Conservation (phyloP, 2,113 vertebrate genomes). For the Pluvianellus socialis region DNA sequence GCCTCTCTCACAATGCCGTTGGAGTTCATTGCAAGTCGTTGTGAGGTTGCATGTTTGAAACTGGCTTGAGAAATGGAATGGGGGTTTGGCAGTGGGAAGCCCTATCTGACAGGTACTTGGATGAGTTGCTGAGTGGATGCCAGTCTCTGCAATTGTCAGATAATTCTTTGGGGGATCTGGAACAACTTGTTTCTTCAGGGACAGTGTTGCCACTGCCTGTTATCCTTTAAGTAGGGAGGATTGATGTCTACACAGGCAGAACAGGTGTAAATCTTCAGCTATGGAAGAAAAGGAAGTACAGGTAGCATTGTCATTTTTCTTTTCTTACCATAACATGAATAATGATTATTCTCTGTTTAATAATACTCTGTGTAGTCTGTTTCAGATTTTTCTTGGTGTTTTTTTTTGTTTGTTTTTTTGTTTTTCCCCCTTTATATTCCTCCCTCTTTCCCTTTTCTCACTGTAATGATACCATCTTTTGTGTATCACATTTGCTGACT, state of each 20-base stretch:
- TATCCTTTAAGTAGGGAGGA: neutral
- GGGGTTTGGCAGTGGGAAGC: neutral
- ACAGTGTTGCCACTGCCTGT: neutral
- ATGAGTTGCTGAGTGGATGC: neutral
- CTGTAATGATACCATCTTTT: neutral
- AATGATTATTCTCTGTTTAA: neutral
- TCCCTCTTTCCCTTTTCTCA: neutral
- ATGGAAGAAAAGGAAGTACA: neutral
- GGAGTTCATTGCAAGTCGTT: neutral
- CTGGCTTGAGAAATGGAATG: neutral
- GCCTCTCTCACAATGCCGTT: neutral
- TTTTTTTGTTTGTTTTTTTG: too few species aligned
- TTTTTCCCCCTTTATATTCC: fast-evolving
- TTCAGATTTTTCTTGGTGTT: neutral
- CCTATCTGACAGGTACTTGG: neutral
- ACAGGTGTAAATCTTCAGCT: neutral
- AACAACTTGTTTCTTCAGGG: neutral
- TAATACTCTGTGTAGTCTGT: neutral
- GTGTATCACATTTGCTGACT: neutral
- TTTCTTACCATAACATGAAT: neutral
- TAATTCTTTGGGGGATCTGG: neutral
- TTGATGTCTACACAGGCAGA: neutral
- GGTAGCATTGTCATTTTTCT: neutral
- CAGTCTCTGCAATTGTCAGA: neutral
- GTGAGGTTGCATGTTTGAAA: neutral